phyloP scores from a whole-genome alignment of 2,797 vertebrate species.

The Propithecus perrieri region DNA sequence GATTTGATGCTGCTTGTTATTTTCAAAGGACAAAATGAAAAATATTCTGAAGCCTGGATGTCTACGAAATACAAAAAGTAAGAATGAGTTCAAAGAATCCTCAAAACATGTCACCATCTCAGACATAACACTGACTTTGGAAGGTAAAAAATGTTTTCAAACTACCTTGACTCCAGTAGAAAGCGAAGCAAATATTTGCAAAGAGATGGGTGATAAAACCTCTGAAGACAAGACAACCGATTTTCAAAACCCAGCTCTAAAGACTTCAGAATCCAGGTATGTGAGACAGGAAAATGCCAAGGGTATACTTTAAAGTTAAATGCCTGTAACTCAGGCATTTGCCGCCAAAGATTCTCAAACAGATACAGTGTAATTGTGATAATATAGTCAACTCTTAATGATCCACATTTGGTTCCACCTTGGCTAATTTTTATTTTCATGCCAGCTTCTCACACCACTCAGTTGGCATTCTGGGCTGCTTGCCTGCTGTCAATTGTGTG shows the following conservation, averaged over 20 bases:
- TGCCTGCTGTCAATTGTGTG: background rate
- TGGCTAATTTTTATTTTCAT: background rate
- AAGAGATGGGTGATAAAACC: background rate
- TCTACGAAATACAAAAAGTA: constrained; percentile 44
- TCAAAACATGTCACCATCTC: constrained; percentile 73
- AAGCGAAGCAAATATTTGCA: background rate
- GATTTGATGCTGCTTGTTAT: constrained; percentile 46
- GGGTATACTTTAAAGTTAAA: background rate
- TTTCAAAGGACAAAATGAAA: constrained; percentile 67
- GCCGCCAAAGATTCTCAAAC: background rate
- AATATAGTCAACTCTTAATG: background rate
- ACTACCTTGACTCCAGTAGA: constrained; percentile 39
- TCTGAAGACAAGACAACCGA: background rate
- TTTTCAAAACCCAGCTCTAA: background rate
- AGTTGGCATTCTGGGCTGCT: background rate
- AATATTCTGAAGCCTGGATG: constrained; percentile 24
- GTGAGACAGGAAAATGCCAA: background rate
- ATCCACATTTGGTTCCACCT: background rate
- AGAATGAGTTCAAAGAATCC: constrained; percentile 16
- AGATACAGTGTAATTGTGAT: background rate
- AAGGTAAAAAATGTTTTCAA: constrained; percentile 56
- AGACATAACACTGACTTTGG: constrained; percentile 22
- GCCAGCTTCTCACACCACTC: background rate
- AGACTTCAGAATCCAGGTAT: constrained; percentile 59
- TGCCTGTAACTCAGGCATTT: background rate